Evolutionary conservation across 2,113 vertebrate genomes (phyloP).

Genomic region (Lagopus muta): DNA sequence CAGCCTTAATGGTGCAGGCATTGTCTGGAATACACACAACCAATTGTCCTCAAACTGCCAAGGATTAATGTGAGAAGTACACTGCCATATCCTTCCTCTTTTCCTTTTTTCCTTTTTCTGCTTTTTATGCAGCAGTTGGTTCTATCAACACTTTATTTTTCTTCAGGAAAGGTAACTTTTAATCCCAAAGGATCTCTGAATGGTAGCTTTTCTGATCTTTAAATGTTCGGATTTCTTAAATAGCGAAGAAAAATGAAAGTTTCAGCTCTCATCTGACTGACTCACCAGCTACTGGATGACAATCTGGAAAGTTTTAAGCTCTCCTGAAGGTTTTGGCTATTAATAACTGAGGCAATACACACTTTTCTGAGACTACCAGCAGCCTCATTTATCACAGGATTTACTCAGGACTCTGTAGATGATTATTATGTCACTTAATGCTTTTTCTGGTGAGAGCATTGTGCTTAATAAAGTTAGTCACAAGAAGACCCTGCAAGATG

Average conservation of each 20-base stretch:
- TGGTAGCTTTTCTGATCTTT: background rate
- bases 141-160: slow-evolving; percentile 17
- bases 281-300: slow-evolving; percentile 50
- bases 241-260: background rate
- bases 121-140: background rate
- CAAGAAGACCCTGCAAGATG: background rate
- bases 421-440: background rate
- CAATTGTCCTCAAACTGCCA: background rate
- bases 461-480: background rate
- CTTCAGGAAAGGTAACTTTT: background rate
- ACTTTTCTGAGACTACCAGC: background rate
- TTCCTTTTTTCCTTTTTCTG: background rate
- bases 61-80: background rate
- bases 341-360: background rate
- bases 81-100: background rate
- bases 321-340: background rate
- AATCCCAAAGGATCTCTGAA: background rate
- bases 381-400: background rate
- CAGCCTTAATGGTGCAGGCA: background rate
- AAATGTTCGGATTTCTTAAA: background rate
- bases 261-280: slow-evolving; percentile 28
- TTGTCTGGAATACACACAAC: background rate
- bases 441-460: background rate
- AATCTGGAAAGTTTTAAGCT: slow-evolving; percentile 57
- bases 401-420: background rate